Conservation (phyloP, 2,113 vertebrate genomes). For the Saimiri boliviensis region DNA sequence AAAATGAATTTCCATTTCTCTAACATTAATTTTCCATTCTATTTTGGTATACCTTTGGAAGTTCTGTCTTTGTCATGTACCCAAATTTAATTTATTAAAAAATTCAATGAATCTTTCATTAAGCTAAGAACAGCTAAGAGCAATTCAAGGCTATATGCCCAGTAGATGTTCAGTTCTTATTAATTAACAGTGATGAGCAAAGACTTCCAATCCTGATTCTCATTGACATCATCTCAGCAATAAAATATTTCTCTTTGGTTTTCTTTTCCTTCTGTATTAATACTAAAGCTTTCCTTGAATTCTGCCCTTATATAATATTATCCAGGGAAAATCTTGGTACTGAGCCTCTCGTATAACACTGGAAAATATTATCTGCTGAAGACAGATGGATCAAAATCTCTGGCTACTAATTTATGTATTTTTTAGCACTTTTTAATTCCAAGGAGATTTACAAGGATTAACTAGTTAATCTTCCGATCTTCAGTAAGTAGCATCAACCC, state of each 20-base stretch:
- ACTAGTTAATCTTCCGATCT: constrained; percentile 55
- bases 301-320: neutral
- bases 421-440: constrained; percentile 59
- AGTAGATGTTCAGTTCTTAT: constrained; percentile 51
- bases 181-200: constrained; percentile 61
- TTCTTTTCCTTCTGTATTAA: constrained; percentile 32
- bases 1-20: constrained; percentile 10
- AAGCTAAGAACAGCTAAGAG: constrained; percentile 62
- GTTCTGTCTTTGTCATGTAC: constrained; percentile 54
- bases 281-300: constrained; percentile 46
- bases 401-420: constrained; percentile 34
- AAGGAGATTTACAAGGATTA: constrained; percentile 67
- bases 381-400: constrained; percentile 43
- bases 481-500: constrained; percentile 51
- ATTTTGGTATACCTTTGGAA: constrained; percentile 35
- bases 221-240: constrained; percentile 25
- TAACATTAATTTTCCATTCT: constrained; percentile 33
- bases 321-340: neutral
- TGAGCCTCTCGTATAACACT: neutral
- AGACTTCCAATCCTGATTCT: neutral
- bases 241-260: constrained; percentile 41
- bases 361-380: constrained; percentile 44
- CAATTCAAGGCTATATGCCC: constrained; percentile 46
- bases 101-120: constrained; percentile 67
- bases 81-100: constrained; percentile 69